Base-by-base conservation (phyloP, 2,113 vertebrate genomes). In the Serilophus lunatus region DNA sequence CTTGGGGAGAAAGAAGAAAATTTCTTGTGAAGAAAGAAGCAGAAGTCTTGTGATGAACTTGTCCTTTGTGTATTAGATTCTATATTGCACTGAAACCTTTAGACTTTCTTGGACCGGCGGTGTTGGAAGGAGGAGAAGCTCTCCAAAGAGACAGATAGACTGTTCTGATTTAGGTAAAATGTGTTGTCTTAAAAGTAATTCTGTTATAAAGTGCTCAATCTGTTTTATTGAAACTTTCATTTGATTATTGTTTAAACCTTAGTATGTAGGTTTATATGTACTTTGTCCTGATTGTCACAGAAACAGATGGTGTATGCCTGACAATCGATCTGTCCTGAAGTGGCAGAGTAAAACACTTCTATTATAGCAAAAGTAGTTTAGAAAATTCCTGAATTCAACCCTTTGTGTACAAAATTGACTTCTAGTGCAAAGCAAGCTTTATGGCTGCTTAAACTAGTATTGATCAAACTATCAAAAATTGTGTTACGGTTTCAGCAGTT, bases 371-470 rank as follows among this genome's bases (percentile, higher is more conserved):
- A 97, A 96, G 97, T 76, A 92, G 91, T 95, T 97, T 77, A 89
- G 95, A 97, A 97, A 92, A 95, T 65, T 89, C 95, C 78, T 94
- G 93, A 96, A 84, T 86, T 97, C 93, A 94, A 91, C 91, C 66
- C 80, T 98, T 97, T 95, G 95, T 96, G 90, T 90, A 89, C 75
- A 84, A 92, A 95, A 96, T 94, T 26, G 91, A 92, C 94, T 96
- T 87, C 84, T 84, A 94, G 92, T 92, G 82, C 64, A 95, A 93
- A 91, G 93, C 85, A 92, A 93, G 92, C 97, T 98, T 97, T 96
- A 97, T 98, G 68, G 54, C 93, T 94, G 75, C 94, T 97, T 97
- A 96, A 97, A 96, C 82, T 86, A 74, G 70, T 97, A 98, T 98
- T 97, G 97, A 98, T 96, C 91, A 96, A 93, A 70, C 87, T 28